Conservation (phyloP, 1,140 invertebrate species). For the Agraylea sexmaculata region DNA sequence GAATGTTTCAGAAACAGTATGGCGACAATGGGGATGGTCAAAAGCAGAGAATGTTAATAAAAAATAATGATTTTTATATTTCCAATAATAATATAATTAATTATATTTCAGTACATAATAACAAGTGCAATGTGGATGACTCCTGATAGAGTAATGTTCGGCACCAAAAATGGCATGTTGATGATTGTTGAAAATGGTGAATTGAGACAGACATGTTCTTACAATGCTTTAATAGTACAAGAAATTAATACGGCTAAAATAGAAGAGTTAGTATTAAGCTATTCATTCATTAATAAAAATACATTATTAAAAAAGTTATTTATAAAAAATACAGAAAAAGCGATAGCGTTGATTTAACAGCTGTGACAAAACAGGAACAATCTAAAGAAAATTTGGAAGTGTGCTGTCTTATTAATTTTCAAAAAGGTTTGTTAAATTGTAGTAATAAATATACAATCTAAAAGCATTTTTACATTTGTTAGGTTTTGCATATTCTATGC, state of each 20-base stretch:
- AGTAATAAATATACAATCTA: slow-evolving; percentile 2
- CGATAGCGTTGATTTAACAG: neutral
- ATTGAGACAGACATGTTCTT: slow-evolving; percentile 48
- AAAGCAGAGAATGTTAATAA: slow-evolving; percentile 63
- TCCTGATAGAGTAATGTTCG: slow-evolving; percentile 61
- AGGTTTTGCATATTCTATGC: slow-evolving; percentile 51
- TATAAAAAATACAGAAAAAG: slow-evolving; percentile 9
- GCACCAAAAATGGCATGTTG: slow-evolving; percentile 58
- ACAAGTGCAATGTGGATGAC: slow-evolving; percentile 59
- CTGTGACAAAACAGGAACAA: slow-evolving; percentile 9
- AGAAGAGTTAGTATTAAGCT: slow-evolving; percentile 21
- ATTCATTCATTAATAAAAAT: slow-evolving; percentile 2
- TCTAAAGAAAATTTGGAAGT: slow-evolving; percentile 30
- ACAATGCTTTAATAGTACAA: slow-evolving; percentile 37
- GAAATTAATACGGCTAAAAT: slow-evolving; percentile 43
- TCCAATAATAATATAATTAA: neutral
- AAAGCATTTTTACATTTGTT: slow-evolving; percentile 8
- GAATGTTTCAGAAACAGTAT: slow-evolving; percentile 64
- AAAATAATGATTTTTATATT: neutral
- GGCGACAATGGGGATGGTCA: slow-evolving; percentile 71
- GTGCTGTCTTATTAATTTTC: slow-evolving; percentile 33
- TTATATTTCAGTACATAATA: slow-evolving; percentile 34
- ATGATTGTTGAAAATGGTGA: slow-evolving; percentile 72
- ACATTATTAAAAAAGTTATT: neutral
- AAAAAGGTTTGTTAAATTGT: slow-evolving; percentile 23